Evolutionary conservation across 2,797 vertebrate genomes (phyloP).

Genomic region (Alcedo quadribrachys): DNA sequence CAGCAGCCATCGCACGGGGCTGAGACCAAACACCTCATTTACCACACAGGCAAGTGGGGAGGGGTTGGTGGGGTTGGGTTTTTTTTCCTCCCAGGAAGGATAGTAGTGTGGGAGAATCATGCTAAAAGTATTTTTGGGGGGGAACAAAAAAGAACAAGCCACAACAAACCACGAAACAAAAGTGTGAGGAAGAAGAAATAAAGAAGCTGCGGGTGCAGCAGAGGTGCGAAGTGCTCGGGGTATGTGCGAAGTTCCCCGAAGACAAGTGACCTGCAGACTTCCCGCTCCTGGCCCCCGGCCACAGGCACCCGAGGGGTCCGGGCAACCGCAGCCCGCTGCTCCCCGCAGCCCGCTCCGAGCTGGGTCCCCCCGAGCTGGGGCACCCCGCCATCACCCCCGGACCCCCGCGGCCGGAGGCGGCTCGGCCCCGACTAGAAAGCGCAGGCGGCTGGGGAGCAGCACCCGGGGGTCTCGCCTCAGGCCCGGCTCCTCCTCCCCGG

Average conservation of each 20-base stretch:
- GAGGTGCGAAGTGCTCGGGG: background rate
- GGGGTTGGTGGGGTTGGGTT: background rate
- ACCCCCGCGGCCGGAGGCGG: background rate
- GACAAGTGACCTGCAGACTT: rapidly evolving
- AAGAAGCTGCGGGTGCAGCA: rapidly evolving
- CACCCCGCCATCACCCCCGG: background rate
- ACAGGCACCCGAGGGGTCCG: background rate
- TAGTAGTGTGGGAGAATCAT: background rate
- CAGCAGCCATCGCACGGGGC: background rate
- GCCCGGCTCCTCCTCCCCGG: background rate
- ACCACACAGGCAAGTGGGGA: background rate
- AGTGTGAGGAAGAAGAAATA: background rate
- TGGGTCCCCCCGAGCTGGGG: too few species aligned
- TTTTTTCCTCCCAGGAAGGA: background rate
- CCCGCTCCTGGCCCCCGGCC: too few species aligned
- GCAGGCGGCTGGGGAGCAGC: background rate
- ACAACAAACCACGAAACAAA: background rate
- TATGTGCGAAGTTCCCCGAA: background rate
- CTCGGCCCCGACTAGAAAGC: background rate
- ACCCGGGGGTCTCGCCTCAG: too few species aligned
- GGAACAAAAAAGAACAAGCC: too few species aligned
- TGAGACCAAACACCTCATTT: background rate
- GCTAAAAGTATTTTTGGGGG: background rate
- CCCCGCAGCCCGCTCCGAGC: background rate
- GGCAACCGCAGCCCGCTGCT: rapidly evolving